phyloP scores from a whole-genome alignment of 2,888 invertebrate genomes.

The Lepidocyrtinus sp. region DNA sequence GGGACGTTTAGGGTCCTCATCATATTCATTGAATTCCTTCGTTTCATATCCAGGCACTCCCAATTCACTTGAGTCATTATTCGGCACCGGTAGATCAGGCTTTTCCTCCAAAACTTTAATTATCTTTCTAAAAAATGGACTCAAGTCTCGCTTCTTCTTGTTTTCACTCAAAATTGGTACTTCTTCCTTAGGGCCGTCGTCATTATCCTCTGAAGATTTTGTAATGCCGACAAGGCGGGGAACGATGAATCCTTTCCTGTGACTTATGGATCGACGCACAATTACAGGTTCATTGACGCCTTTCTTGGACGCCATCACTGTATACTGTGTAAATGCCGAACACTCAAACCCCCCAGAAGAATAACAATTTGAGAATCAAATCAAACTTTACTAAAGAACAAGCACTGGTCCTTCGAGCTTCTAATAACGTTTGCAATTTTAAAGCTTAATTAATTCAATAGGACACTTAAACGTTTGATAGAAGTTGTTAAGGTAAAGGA shows the following conservation, averaged over 20 bases:
- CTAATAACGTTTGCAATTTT: no score
- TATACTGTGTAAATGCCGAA: no score
- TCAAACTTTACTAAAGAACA: no score
- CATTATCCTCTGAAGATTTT: no score
- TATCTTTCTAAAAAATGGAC: conserved; percentile 35
- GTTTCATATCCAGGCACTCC: not conserved
- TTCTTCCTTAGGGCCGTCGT: not conserved
- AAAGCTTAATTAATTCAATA: no score
- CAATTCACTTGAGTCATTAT: not conserved
- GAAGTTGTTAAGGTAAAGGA: no score
- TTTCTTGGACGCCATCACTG: not conserved
- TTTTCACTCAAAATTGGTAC: not conserved
- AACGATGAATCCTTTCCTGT: conserved; percentile 23
- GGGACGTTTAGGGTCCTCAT: no score
- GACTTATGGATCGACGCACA: conserved; percentile 9
- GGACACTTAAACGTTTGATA: no score
- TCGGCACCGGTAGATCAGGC: not conserved
- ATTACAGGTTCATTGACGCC: not conserved
- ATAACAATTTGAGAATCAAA: no score
- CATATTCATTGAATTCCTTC: not conserved
- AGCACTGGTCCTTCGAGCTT: no score
- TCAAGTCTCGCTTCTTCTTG: conserved; percentile 42
- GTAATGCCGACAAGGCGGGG: conserved; percentile 35
- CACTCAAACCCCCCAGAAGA: no score
- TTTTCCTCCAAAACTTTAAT: not conserved